phyloP scores from a whole-genome alignment of 2,113 vertebrate genomes.

The Podocnemis expansa region DNA sequence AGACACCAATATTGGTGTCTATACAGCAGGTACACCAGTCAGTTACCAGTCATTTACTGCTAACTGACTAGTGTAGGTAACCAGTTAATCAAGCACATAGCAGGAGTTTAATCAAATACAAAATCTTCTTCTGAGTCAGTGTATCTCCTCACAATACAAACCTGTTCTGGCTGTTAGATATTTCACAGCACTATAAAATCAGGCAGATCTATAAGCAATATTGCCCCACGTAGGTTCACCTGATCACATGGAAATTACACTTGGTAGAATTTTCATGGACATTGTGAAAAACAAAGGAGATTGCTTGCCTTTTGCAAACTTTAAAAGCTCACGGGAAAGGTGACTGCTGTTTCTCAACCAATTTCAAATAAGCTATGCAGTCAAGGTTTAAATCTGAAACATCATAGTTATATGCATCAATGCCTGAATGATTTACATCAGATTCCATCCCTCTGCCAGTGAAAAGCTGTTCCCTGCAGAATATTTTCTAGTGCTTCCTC shows the following conservation, averaged over 20 bases:
- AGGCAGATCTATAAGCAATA: background rate
- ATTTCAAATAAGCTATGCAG: background rate
- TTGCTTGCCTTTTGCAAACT: background rate
- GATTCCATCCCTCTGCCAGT: background rate
- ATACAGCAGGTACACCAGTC: no score
- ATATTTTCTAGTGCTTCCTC: background rate
- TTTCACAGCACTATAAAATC: conserved; percentile 9
- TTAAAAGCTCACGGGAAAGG: conserved; percentile 2
- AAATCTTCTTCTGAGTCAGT: background rate
- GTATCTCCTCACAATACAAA: background rate
- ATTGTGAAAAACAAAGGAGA: conserved; percentile 13
- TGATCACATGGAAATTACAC: conserved; percentile 1
- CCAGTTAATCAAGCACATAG: background rate
- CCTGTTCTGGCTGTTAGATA: background rate
- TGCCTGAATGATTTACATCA: background rate
- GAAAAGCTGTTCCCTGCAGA: background rate
- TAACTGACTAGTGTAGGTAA: no score
- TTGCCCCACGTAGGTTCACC: background rate
- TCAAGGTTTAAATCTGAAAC: background rate
- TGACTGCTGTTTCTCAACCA: background rate
- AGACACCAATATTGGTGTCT: background rate
- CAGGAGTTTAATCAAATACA: background rate
- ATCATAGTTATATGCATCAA: background rate
- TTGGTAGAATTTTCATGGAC: background rate
- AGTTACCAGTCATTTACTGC: no score